Conservation (phyloP, 2,888 invertebrate species). For the Eilema caniola region DNA sequence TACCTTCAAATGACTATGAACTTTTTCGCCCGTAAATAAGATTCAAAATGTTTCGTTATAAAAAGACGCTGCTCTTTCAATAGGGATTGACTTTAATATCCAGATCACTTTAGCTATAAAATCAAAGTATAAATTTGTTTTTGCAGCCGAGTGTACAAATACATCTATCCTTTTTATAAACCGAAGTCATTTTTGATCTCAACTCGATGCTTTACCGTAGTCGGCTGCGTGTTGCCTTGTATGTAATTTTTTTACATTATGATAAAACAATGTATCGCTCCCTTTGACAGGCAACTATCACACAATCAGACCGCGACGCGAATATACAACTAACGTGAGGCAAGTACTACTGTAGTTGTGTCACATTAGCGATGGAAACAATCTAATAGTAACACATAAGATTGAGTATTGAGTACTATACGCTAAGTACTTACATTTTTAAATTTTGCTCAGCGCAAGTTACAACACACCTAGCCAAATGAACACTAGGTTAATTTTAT, state of each 20-base stretch:
- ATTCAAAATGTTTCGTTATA: too few species aligned
- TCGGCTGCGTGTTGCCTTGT: background rate
- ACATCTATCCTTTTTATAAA: background rate
- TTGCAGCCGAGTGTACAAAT: background rate
- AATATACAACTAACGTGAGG: constrained; percentile 27
- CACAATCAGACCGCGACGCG: constrained; percentile 17
- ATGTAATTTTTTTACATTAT: background rate
- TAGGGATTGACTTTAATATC: too few species aligned
- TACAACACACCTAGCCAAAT: constrained; percentile 83
- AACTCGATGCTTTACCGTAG: background rate
- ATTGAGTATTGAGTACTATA: constrained; percentile 45
- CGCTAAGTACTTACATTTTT: constrained; percentile 77
- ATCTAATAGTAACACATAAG: constrained; percentile 31
- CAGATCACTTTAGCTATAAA: background rate
- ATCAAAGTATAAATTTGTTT: background rate
- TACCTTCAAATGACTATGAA: too few species aligned
- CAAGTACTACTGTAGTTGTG: constrained; percentile 30
- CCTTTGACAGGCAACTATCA: constrained; percentile 22
- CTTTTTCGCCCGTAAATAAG: too few species aligned
- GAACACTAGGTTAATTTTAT: constrained; percentile 76
- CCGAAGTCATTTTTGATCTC: background rate
- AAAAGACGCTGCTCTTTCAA: too few species aligned
- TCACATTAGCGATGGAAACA: constrained; percentile 24
- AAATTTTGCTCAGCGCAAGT: constrained; percentile 85
- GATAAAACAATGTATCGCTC: background rate